Conservation (phyloP, 2,797 vertebrate species). For the Smutsia temminckii region DNA sequence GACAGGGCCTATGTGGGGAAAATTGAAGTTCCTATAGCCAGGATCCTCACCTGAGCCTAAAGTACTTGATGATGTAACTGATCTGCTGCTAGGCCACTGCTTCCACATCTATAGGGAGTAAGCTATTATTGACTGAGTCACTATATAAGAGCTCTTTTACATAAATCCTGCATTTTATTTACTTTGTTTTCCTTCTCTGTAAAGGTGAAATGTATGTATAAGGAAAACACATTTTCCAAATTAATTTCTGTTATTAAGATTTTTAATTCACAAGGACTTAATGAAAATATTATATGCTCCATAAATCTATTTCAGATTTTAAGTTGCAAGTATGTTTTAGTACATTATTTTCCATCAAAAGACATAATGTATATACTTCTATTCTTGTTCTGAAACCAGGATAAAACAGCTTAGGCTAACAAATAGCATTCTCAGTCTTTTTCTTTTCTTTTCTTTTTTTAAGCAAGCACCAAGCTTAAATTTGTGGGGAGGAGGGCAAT, state of each 20-base stretch:
- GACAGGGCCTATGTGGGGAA: too few relatives aligned
- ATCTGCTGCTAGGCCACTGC: too few relatives aligned
- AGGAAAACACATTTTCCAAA: constrained; percentile 11
- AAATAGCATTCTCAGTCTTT: not conserved
- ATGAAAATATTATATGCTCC: not conserved
- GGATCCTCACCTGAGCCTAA: too few relatives aligned
- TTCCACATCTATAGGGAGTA: too few relatives aligned
- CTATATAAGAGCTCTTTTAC: not conserved
- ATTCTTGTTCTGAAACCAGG: not conserved
- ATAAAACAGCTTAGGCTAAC: constrained; percentile 19
- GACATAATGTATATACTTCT: not conserved
- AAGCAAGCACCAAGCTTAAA: constrained; percentile 8
- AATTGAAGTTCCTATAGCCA: too few relatives aligned
- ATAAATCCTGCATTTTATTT: not conserved
- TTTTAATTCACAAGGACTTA: not conserved
- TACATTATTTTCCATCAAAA: constrained; percentile 16
- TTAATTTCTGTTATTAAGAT: constrained; percentile 14
- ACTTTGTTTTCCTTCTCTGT: constrained; percentile 15
- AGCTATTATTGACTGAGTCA: too few relatives aligned
- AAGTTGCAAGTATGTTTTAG: not conserved
- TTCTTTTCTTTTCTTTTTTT: not conserved
- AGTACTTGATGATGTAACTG: too few relatives aligned
- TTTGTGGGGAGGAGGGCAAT: constrained; percentile 40
- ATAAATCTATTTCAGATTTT: constrained; percentile 35
- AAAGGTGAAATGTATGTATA: constrained; percentile 1